Evolutionary conservation across 2,888 invertebrate species (phyloP).

Genomic region (Chrysina gloriosa): DNA sequence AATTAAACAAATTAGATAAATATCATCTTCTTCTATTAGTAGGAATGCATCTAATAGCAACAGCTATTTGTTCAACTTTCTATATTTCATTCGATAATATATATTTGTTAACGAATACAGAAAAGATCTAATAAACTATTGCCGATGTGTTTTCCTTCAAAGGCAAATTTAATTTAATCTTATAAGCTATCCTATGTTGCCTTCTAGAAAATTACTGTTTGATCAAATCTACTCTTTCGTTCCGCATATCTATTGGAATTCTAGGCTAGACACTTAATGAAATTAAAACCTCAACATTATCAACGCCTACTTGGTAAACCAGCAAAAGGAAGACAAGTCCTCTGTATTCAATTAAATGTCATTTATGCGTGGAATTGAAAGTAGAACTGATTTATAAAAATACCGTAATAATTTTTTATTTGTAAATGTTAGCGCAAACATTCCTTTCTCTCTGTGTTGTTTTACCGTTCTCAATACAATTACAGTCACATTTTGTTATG

Average conservation of each 20-base stretch:
- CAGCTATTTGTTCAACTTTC: too few relatives aligned
- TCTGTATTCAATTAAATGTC: conserved; percentile 4
- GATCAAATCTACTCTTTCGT: not conserved
- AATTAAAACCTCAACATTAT: not conserved
- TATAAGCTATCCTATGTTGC: too few relatives aligned
- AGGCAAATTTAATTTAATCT: too few relatives aligned
- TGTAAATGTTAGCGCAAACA: conserved; percentile 25
- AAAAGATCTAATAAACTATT: too few relatives aligned
- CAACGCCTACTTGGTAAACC: not conserved
- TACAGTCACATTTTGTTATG: conserved; percentile 1
- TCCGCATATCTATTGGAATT: not conserved
- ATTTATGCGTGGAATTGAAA: conserved; percentile 12
- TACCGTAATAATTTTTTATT: conserved; percentile 15
- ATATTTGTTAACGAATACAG: too few relatives aligned
- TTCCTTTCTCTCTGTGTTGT: conserved; percentile 29
- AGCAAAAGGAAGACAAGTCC: conserved; percentile 15
- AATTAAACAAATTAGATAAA: too few relatives aligned
- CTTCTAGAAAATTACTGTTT: too few relatives aligned
- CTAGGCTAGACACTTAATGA: conserved; percentile 5
- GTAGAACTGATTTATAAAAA: conserved; percentile 8
- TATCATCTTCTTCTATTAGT: too few relatives aligned
- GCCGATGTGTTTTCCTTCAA: too few relatives aligned
- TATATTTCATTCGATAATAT: too few relatives aligned
- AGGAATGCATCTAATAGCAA: too few relatives aligned
- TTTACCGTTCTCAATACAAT: conserved; percentile 16